Evolutionary conservation across 2,888 invertebrate genomes (phyloP).

Genomic region (Cephus spinipes): DNA sequence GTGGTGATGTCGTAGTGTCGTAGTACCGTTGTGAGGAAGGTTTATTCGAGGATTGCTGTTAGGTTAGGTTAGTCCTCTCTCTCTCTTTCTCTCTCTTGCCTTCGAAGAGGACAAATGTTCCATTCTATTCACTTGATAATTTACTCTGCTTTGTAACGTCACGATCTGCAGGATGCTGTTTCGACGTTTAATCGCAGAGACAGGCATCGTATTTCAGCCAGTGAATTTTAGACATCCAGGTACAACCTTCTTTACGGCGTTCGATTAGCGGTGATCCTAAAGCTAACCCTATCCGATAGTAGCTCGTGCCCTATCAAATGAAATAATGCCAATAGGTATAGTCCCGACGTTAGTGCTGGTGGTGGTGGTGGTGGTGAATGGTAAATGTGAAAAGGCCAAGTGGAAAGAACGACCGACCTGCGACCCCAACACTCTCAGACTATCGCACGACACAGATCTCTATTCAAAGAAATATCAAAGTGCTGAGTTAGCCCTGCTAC

Average conservation of each 20-base stretch:
- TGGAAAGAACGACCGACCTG: neutral
- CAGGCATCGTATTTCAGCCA: slow-evolving; percentile 29
- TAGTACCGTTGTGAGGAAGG: neutral
- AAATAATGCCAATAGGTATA: neutral
- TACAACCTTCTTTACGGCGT: neutral
- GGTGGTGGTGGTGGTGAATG: neutral
- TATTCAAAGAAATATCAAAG: slow-evolving; percentile 60
- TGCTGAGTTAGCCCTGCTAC: slow-evolving; percentile 50
- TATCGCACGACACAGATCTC: slow-evolving; percentile 60
- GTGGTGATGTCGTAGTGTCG: neutral
- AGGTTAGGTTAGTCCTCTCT: slow-evolving; percentile 5
- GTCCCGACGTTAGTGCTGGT: neutral
- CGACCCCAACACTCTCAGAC: slow-evolving; percentile 32
- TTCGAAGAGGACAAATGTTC: neutral
- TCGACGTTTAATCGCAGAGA: neutral
- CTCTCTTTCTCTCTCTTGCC: neutral
- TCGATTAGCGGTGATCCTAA: neutral
- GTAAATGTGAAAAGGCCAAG: neutral
- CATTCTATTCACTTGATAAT: slow-evolving; percentile 9
- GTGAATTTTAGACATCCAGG: neutral
- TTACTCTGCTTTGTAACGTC: neutral
- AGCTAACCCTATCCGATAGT: slow-evolving; percentile 5
- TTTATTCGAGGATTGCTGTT: slow-evolving; percentile 7
- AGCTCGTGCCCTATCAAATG: neutral
- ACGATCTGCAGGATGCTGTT: neutral